Evolutionary conservation across 2,888 invertebrate species (phyloP).

Genomic region (Uloborus plumipes): DNA sequence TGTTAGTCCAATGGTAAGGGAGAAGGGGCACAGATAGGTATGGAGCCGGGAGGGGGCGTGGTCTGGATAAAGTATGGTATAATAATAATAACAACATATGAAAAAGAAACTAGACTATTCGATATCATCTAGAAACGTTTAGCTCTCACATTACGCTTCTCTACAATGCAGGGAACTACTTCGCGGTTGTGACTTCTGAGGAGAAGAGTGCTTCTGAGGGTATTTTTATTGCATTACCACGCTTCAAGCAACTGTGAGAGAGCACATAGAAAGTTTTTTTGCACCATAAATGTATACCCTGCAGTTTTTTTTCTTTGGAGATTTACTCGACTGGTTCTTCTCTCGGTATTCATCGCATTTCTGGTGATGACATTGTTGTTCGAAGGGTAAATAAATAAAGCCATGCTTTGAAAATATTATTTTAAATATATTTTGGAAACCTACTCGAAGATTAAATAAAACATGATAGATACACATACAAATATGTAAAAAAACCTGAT

Average conservation of each 20-base stretch:
- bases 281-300: neutral
- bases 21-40: slow-evolving; percentile 48
- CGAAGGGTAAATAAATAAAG: slow-evolving; percentile 1
- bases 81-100: slow-evolving; percentile 59
- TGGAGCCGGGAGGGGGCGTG: slow-evolving; percentile 19
- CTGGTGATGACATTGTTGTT: neutral
- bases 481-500: no score
- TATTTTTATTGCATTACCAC: slow-evolving; percentile 58
- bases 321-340: neutral
- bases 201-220: slow-evolving; percentile 34
- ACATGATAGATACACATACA: no score
- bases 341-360: neutral
- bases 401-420: no score
- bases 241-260: slow-evolving; percentile 32
- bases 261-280: slow-evolving; percentile 8
- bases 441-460: no score
- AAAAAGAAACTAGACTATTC: slow-evolving; percentile 47
- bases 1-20: slow-evolving; percentile 60
- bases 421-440: no score
- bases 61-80: slow-evolving; percentile 39
- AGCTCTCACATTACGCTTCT: slow-evolving; percentile 58
- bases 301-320: neutral
- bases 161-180: slow-evolving; percentile 20
- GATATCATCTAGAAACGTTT: slow-evolving; percentile 63
- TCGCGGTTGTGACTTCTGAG: slow-evolving; percentile 16